Conservation (phyloP, 2,797 vertebrate genomes). For the Typhlichthys eigenmanni region DNA sequence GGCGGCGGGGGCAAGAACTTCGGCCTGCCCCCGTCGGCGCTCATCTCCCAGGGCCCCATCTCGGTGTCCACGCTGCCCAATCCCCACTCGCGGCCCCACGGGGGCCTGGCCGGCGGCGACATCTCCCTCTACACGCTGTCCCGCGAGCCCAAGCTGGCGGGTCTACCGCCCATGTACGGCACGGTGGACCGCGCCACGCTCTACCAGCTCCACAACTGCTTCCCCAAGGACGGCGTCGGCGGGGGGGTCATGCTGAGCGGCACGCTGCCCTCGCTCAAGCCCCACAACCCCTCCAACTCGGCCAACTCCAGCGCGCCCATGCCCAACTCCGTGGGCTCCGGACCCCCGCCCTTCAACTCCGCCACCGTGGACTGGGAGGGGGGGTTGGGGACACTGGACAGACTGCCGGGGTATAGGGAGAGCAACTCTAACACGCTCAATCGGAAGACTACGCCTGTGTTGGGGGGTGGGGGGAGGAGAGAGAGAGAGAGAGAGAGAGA, state of each 20-base stretch:
- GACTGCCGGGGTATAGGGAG: conserved; percentile 80
- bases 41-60: conserved; percentile 82
- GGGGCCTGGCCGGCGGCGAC: conserved; percentile 85
- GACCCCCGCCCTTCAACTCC: conserved; percentile 80
- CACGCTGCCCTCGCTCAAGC: conserved; percentile 82
- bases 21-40: conserved; percentile 78
- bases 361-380: conserved; percentile 80
- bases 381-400: conserved; percentile 82
- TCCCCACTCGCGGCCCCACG: conserved; percentile 83
- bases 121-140: conserved; percentile 85
- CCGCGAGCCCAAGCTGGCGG: conserved; percentile 77
- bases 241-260: conserved; percentile 80
- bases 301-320: conserved; percentile 79
- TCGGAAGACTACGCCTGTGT: conserved; percentile 89
- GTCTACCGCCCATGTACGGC: conserved; percentile 73
- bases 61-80: conserved; percentile 91
- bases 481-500: conserved; percentile 22
- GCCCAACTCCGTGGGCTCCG: conserved; percentile 78
- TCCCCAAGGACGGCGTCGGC: conserved; percentile 83
- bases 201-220: conserved; percentile 93
- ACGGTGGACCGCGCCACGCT: conserved; percentile 83
- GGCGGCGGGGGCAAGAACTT: conserved; percentile 84
- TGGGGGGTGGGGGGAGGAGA: conserved; percentile 37
- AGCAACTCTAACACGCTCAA: conserved; percentile 93
- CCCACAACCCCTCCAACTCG: conserved; percentile 83